Evolutionary conservation across 30 jellyfish, hydroid and myxozoan genomes (phyloP), one percentile per base, ranked within the genome.

Genomic region (Aurelia aurita): DNA sequence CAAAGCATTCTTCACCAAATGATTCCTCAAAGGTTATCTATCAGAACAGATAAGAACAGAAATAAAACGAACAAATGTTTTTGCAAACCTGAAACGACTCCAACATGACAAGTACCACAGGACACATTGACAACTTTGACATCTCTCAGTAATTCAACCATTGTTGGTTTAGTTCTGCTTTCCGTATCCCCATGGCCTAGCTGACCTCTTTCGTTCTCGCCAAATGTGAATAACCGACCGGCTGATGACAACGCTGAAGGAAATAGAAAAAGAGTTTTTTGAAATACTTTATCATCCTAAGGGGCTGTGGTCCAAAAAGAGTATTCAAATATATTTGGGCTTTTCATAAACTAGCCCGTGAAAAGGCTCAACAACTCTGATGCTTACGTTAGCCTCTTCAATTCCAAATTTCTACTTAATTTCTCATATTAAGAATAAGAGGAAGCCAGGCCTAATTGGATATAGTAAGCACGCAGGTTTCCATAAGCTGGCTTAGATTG

Each of bases 21-120:
- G 4, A 34, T 34, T 10, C 7, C 46, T 0, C 7, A 34, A 34
- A 34, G 10, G 4, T 34, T 34, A 34, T 0, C 46, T 75, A 3
- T 54, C 35, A 28, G 15, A 43, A 28, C 34, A 0, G 70, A 31
- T 10, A 10, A 20, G 9, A 76, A 34, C 71, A 74, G 7, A 34
- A 74, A 21, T 22, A 22, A 49, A 84, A 10, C 2, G 43, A 31
- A 6, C 15, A 39, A 6, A 39, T 39, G 1, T 39, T 15, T 39
- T 39, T 28, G 8, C 72, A 43, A 72, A 94, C 99, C 97, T 34
- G 96, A 80, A 6, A 94, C 97, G 64, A 90, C 89, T 20, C 96
- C 99, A 11, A 85, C 97, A 81, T 94, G 99, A 28, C 86, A 71
- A 25, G 95, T 69, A 15, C 99, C 99, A 67, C 97, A 88, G 16